Evolutionary conservation across 37 sponge, comb jelly and placozoan species (phyloP).

Genomic region (Diacarnus erythraeanus): DNA sequence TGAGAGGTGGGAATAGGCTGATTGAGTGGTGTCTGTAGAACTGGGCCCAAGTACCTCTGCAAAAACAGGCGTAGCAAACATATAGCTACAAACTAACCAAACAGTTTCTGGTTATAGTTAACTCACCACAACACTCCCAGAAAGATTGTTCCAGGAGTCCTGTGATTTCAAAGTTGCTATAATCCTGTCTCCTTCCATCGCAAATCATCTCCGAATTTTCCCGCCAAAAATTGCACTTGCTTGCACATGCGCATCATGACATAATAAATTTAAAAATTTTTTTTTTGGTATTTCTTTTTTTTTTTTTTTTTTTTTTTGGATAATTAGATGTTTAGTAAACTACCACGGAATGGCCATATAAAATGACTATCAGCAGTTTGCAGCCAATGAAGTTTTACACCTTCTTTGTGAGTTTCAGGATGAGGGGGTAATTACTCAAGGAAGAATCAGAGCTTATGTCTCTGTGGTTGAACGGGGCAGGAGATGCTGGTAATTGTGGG

Average conservation of each 20-base stretch:
- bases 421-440: background rate
- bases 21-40: background rate
- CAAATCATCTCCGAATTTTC: background rate
- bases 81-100: background rate
- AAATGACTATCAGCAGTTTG: background rate
- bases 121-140: background rate
- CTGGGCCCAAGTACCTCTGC: conserved; percentile 5
- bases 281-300: no score
- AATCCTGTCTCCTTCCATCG: conserved; percentile 26
- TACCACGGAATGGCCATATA: background rate
- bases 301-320: no score
- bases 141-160: background rate
- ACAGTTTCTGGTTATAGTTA: background rate
- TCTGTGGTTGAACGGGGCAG: background rate
- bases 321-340: background rate
- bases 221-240: conserved; percentile 11
- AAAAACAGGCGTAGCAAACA: background rate
- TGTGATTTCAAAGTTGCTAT: background rate
- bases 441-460: background rate
- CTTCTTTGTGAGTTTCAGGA: conserved; percentile 15
- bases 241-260: no score
- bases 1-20: background rate
- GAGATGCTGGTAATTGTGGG: background rate
- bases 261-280: no score
- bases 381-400: background rate